These are phyloP conservation scores for Tokudaia tokunoshimensis DNA, from an alignment of 2,797 vertebrate species.

Conservation along the genomic window DNA sequence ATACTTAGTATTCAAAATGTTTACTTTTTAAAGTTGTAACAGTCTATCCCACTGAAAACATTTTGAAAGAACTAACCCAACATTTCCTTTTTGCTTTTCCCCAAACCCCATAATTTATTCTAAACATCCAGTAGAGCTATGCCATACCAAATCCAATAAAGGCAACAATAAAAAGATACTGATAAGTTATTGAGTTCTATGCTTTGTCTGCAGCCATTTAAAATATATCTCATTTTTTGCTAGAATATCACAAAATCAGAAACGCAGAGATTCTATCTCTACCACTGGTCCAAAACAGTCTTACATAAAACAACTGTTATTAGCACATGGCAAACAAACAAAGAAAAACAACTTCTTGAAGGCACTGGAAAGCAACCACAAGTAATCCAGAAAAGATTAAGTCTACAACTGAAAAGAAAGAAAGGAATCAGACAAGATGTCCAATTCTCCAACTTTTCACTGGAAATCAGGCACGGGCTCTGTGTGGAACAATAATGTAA, in stretches of 20 bases:
- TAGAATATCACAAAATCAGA: constrained; percentile 67
- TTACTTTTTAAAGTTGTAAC: constrained; percentile 68
- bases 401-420: not conserved
- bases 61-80: constrained; percentile 60
- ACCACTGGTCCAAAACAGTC: not conserved
- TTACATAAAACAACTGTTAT: constrained; percentile 40
- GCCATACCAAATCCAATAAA: constrained; percentile 66
- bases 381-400: not conserved
- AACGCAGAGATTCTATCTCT: constrained; percentile 41
- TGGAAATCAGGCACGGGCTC: not conserved
- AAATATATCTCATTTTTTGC: constrained; percentile 58
- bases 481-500: not conserved
- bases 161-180: constrained; percentile 52
- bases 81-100: constrained; percentile 43
- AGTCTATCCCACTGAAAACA: constrained; percentile 44
- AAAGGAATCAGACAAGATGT: not conserved
- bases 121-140: constrained; percentile 61
- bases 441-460: constrained; percentile 43
- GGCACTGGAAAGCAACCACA: not conserved
- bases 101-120: constrained; percentile 66
- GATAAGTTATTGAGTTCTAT: constrained; percentile 50
- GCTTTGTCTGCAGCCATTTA: constrained; percentile 47
- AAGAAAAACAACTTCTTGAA: constrained; percentile 10
- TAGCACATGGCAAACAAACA: not conserved
- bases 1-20: constrained; percentile 49